Conservation (phyloP, 2,113 vertebrate species). For the Synodontis membranacea region DNA sequence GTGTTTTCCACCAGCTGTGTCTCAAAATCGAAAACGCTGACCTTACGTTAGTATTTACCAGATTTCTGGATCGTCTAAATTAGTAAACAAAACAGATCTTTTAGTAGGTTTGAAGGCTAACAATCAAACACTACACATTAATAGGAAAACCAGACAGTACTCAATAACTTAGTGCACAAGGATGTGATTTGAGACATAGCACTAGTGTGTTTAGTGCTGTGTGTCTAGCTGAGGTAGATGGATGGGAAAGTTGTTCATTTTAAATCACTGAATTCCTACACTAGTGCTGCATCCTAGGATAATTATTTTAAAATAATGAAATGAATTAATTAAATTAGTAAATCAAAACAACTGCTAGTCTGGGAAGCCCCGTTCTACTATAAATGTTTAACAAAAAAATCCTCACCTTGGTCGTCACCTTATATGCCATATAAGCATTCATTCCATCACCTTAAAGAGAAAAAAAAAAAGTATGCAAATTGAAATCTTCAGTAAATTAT, state of each 20-base stretch:
- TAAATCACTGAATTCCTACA: neutral
- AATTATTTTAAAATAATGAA: no score
- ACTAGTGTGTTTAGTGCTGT: neutral
- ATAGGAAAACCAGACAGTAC: neutral
- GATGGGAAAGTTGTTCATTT: neutral
- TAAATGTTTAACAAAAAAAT: neutral
- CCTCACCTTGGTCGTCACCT: slow-evolving; percentile 90
- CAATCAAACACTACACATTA: neutral
- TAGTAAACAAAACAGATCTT: neutral
- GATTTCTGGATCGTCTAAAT: neutral
- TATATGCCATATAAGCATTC: slow-evolving; percentile 98
- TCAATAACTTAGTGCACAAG: neutral
- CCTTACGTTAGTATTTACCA: neutral
- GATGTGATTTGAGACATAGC: neutral
- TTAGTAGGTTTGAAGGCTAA: neutral
- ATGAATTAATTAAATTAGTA: no score
- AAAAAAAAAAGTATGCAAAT: slow-evolving; percentile 40
- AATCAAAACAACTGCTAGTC: neutral
- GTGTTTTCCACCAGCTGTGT: neutral
- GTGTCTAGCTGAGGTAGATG: neutral
- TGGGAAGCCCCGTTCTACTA: neutral
- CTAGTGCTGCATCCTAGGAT: neutral
- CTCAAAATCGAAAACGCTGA: neutral
- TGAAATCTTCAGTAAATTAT: neutral
- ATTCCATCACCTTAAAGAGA: slow-evolving; percentile 88